These are phyloP conservation scores for Loxodonta africana DNA, from an alignment of 2,113 vertebrate species.

Conservation along the genomic window DNA sequence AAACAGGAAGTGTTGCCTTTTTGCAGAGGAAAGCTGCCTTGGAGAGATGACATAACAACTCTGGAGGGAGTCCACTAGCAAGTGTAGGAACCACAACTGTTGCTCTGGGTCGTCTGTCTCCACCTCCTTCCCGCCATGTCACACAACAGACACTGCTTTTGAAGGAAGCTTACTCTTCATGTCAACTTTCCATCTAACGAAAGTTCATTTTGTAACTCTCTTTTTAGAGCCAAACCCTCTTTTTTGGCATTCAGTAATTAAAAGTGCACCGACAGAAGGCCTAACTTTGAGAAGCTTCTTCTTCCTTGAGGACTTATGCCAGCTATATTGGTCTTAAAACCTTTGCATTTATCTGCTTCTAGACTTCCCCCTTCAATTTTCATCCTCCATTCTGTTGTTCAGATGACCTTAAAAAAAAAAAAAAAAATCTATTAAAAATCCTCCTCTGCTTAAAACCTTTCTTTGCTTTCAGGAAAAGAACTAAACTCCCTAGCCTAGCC, in stretches of 20 bases:
- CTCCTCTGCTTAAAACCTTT: background rate
- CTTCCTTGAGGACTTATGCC: background rate
- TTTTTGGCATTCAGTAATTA: background rate
- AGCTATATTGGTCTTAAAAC: background rate
- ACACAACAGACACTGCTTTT: background rate
- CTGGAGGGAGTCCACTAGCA: background rate
- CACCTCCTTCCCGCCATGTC: background rate
- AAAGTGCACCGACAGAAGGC: background rate
- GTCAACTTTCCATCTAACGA: background rate
- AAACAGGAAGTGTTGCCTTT: slow-evolving; percentile 36
- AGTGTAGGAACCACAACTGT: background rate
- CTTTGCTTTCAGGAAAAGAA: slow-evolving; percentile 57
- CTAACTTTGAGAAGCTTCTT: background rate
- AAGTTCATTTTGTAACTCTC: background rate
- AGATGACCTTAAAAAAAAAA: slow-evolving; percentile 26
- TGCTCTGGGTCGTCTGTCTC: background rate
- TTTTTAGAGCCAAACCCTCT: background rate
- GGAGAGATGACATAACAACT: background rate
- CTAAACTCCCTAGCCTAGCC: background rate
- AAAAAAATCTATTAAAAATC: background rate
- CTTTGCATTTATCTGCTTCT: slow-evolving; percentile 26
- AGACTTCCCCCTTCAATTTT: background rate
- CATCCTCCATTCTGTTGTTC: background rate
- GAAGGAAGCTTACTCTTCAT: background rate
- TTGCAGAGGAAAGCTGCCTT: background rate